Base-by-base conservation (phyloP, 2,888 invertebrate genomes). In the Sceliomorpha sp. region DNA sequence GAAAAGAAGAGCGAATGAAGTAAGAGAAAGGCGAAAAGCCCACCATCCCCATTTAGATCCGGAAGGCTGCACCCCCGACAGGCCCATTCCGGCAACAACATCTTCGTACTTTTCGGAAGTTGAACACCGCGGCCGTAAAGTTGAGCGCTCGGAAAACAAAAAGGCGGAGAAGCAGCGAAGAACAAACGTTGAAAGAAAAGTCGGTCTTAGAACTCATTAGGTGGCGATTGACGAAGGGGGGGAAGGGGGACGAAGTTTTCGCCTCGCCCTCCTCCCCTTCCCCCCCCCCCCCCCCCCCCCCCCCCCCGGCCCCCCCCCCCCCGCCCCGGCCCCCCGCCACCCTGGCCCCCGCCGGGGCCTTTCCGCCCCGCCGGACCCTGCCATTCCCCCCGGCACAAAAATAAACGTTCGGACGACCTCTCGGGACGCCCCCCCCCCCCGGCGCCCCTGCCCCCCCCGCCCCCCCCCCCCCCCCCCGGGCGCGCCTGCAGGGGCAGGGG, bases 121-220 rank as follows among this genome's bases (percentile, higher is more conserved):
- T 67, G 9, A n/a, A 17, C 27, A 13, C 17, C 27, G 27, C 31
- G 47, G 17, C 26, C 4, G 6, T n/a, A 45, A 64, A 64, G 50
- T 50, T 50, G 50, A 53, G 24, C 24, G 14, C 6, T 39, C 7
- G 44, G 24, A 17, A 13, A 10, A 2, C 12, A 9, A 20, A 32
- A 17, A 15, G 6, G 17, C 36, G n/a, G 24, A 20, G 39, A 9
- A 20, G 10, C 20, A 1, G 48, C 26, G 48, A 24, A 5, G 17
- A 26, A 26, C 4, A 27, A 36, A 37, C 13, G 9, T 24, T 34
- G 26, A 45, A 42, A 62, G 50, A 56, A 62, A 68, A 48, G 55
- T 60, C 36, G 45, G 26, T 24, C 10, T 67, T 40, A 44, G 56
- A 62, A 62, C 68, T 68, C 60, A 68, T 62, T 68, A 60, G 67